A percentile compares a stretch with the other conserved stretches of the same genome.
Conservation (phyloP, 2,113 vertebrate species). For the Turdus rufiventris region DNA sequence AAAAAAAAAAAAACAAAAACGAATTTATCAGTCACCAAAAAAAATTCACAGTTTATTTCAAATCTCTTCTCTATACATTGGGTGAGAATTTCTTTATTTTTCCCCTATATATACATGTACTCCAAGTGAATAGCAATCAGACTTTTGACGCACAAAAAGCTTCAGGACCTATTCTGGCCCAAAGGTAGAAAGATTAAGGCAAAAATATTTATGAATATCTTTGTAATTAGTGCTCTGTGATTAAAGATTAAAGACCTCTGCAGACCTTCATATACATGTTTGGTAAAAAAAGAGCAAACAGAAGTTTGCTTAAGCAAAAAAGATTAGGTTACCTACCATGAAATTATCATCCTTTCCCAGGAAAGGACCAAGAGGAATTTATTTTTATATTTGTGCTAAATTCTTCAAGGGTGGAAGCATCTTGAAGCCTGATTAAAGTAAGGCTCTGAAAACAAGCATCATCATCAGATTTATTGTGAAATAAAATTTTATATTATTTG, state of each 20-base stretch:
- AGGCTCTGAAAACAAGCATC: neutral
- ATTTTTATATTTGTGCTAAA: neutral
- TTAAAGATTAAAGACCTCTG: neutral
- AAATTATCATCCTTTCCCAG: neutral
- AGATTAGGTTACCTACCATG: neutral
- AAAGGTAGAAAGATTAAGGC: neutral
- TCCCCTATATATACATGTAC: fast-evolving
- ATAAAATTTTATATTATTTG: neutral
- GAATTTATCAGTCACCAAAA: neutral
- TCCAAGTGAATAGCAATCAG: neutral
- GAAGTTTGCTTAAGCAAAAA: neutral
- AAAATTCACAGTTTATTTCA: neutral
- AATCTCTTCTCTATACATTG: neutral
- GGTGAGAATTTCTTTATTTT: fast-evolving
- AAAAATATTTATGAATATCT: neutral
- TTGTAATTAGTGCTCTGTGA: neutral
- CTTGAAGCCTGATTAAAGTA: neutral
- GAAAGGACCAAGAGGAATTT: neutral
- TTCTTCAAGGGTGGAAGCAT: neutral
- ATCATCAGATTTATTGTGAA: neutral
- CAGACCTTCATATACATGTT: neutral
- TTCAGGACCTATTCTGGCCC: neutral
- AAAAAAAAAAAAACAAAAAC: neutral
- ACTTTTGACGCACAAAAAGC: no score
- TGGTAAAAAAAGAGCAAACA: neutral